Conservation (phyloP, 92 coral and sea anemone species). For the Metridium senile region DNA sequence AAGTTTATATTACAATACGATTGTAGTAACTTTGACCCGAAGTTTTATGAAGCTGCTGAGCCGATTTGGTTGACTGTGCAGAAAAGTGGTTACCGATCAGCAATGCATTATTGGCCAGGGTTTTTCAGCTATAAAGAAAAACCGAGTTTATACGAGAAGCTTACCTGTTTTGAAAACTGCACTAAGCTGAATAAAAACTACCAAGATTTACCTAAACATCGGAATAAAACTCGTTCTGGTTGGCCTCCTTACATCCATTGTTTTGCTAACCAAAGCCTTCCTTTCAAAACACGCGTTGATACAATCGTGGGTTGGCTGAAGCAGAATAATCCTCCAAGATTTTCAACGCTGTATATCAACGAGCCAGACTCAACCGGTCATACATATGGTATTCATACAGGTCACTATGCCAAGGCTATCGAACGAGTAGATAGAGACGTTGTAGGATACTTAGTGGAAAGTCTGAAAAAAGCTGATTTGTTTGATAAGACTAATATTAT, state of each 20-base stretch:
- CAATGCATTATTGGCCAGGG: constrained; percentile 92
- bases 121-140: constrained; percentile 67
- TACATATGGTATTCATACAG: constrained; percentile 54
- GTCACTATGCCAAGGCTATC: constrained; percentile 57
- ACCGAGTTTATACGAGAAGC: constrained; percentile 69
- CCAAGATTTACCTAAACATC: constrained; percentile 33
- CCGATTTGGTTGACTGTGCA: constrained; percentile 92
- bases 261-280: constrained; percentile 59
- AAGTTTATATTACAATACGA: constrained; percentile 70
- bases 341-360: constrained; percentile 66
- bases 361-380: constrained; percentile 81
- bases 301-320: constrained; percentile 69
- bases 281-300: constrained; percentile 65
- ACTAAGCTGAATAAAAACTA: constrained; percentile 35
- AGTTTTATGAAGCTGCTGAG: constrained; percentile 80
- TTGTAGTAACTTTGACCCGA: constrained; percentile 80
- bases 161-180: constrained; percentile 56
- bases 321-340: constrained; percentile 66
- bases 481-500: constrained; percentile 77
- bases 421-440: constrained; percentile 71
- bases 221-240: constrained; percentile 56
- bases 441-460: constrained; percentile 76
- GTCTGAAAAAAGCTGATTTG: constrained; percentile 61
- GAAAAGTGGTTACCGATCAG: constrained; percentile 79
- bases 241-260: constrained; percentile 75